phyloP scores from a whole-genome alignment of 2,888 invertebrate species.

The Drosophila conformis region DNA sequence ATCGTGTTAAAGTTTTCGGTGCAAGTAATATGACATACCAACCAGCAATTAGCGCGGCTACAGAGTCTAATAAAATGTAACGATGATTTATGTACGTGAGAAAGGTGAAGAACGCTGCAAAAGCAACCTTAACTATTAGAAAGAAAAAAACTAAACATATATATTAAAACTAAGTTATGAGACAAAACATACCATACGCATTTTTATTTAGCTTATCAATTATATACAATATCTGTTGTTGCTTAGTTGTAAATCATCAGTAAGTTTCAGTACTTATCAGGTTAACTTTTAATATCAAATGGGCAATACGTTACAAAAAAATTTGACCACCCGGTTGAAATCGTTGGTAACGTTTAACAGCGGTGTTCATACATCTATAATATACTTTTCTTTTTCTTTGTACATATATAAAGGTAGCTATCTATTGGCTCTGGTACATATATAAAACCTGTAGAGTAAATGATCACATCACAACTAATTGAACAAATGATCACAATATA shows the following conservation, averaged over 20 bases:
- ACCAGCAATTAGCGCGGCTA: conserved; percentile 57
- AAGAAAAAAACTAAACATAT: conserved; percentile 33
- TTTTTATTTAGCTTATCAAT: conserved; percentile 46
- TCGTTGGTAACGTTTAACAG: conserved; percentile 72
- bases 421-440: conserved; percentile 18
- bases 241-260: conserved; percentile 34
- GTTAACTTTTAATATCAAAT: conserved; percentile 63
- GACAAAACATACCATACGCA: conserved; percentile 47
- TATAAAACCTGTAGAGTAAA: conserved; percentile 21
- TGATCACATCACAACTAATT: conserved; percentile 27
- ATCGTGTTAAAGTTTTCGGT: conserved; percentile 63
- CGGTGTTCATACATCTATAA: conserved; percentile 26
- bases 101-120: conserved; percentile 39
- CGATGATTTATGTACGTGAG: conserved; percentile 38
- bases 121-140: conserved; percentile 73
- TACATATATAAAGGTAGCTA: conserved; percentile 22
- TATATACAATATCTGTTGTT: conserved; percentile 28
- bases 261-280: conserved; percentile 50
- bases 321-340: conserved; percentile 18
- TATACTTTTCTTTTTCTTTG: not conserved
- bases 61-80: conserved; percentile 70
- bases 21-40: conserved; percentile 55
- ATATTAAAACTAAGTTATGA: conserved; percentile 76
- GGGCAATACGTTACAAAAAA: conserved; percentile 38
- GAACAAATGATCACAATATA: conserved; percentile 40